Percentiles rank a stretch among this genome's conserved stretches.
Evolutionary conservation across 2,113 vertebrate genomes (phyloP).

Genomic region (Nycticebus coucang): DNA sequence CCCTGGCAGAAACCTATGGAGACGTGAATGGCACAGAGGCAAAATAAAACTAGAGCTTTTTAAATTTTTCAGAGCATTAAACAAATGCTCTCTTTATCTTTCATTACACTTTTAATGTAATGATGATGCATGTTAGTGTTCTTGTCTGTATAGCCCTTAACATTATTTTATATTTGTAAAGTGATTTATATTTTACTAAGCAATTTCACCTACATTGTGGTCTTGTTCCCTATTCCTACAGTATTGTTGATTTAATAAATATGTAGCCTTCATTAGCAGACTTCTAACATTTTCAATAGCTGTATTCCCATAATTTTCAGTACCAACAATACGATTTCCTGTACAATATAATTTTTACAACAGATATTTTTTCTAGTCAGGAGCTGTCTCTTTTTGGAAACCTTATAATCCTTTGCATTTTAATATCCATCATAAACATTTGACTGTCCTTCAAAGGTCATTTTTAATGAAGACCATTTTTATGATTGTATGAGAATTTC

Average conservation of each 20-base stretch:
- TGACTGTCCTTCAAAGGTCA: not conserved
- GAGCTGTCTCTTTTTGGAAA: not conserved
- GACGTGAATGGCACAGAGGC: not conserved
- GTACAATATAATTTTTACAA: not conserved
- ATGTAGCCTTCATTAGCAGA: not conserved
- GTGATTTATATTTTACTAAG: not conserved
- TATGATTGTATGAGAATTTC: not conserved
- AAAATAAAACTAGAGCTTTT: not conserved
- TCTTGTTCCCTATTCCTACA: not conserved
- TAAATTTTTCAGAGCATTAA: not conserved
- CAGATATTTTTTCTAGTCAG: not conserved
- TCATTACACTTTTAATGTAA: not conserved
- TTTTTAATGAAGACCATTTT: constrained; percentile 23
- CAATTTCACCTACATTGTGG: not conserved
- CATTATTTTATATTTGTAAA: not conserved
- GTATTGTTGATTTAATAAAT: not conserved
- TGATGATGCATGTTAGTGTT: not conserved
- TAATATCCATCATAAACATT: not conserved
- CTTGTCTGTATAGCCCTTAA: not conserved
- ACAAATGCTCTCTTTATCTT: not conserved
- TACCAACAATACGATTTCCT: not conserved
- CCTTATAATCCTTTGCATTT: not conserved
- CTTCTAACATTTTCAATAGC: not conserved
- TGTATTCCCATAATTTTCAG: not conserved
- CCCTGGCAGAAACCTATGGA: not conserved